Percentiles rank a stretch among this genome's conserved stretches.
Evolutionary conservation across 2,888 invertebrate species (phyloP).

Genomic region (Creontiades dilutus): DNA sequence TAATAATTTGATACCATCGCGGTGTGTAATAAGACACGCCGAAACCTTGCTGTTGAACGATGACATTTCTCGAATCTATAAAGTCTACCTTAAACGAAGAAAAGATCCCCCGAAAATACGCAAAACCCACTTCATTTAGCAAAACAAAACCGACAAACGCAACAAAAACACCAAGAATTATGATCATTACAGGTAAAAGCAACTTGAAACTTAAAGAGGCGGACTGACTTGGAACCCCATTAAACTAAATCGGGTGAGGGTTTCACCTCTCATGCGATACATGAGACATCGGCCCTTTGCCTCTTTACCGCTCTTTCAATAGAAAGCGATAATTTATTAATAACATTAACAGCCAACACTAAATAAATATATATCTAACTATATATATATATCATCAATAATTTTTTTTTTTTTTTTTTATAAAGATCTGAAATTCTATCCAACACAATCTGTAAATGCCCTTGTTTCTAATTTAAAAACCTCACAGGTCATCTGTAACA

Average conservation of each 20-base stretch:
- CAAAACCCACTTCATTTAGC: no score
- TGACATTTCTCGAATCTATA: no score
- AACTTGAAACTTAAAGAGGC: no score
- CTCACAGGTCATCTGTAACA: conserved; percentile 66
- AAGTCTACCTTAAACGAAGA: no score
- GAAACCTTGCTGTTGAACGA: no score
- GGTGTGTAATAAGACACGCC: no score
- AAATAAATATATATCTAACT: conserved; percentile 73
- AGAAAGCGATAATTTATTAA: conserved; percentile 72
- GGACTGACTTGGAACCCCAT: conserved; percentile 9
- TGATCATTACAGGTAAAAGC: background rate
- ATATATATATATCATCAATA: conserved; percentile 60
- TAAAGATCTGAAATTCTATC: conserved; percentile 74
- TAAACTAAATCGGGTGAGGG: conserved; percentile 35
- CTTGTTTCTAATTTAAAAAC: conserved; percentile 71
- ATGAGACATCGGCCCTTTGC: conserved; percentile 70
- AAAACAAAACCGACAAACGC: no score
- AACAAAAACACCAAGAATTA: no score
- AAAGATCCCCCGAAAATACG: no score
- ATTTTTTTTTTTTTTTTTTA: no score
- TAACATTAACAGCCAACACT: conserved; percentile 74
- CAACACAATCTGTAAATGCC: conserved; percentile 74
- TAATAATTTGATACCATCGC: no score
- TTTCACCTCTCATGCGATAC: conserved; percentile 31
- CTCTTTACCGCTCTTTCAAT: conserved; percentile 74